A percentile compares a stretch with the other conserved stretches of the same genome.
phyloP scores from a whole-genome alignment of 1,140 invertebrate genomes.

The Panonychus citri region DNA sequence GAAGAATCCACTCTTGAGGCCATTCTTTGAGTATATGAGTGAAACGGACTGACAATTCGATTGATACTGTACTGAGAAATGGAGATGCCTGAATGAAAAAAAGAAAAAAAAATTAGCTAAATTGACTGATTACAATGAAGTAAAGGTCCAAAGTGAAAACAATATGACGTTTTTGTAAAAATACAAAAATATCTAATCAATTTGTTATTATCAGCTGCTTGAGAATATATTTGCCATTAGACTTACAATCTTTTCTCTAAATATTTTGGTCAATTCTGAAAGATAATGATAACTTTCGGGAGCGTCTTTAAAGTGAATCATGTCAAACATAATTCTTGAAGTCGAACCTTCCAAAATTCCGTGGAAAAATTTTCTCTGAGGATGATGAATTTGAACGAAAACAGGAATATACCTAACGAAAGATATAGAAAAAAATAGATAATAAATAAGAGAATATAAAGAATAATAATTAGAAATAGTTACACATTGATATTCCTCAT shows the following conservation, averaged over 20 bases:
- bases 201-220: too few relatives aligned
- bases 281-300: slow-evolving; percentile 60
- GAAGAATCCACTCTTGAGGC: slow-evolving; percentile 16
- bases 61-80: slow-evolving; percentile 24
- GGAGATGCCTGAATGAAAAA: neutral
- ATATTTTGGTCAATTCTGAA: slow-evolving; percentile 30
- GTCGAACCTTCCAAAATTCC: slow-evolving; percentile 40
- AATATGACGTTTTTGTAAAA: too few relatives aligned
- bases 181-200: too few relatives aligned
- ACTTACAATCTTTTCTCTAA: slow-evolving; percentile 26
- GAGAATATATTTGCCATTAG: neutral
- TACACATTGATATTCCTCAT: slow-evolving; percentile 52
- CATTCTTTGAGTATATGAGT: slow-evolving; percentile 54
- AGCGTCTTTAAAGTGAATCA: slow-evolving; percentile 56
- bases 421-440: slow-evolving; percentile 17
- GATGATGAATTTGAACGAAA: slow-evolving; percentile 60
- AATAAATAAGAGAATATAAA: too few relatives aligned
- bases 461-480: slow-evolving; percentile 11
- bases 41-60: slow-evolving; percentile 50
- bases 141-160: too few relatives aligned
- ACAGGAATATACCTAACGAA: slow-evolving; percentile 51
- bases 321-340: slow-evolving; percentile 53
- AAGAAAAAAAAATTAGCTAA: neutral
- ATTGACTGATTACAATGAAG: neutral
- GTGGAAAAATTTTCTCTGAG: slow-evolving; percentile 52